Evolutionary conservation across 92 coral and sea anemone genomes (phyloP).

Genomic region (Palythoa caribaeorum): DNA sequence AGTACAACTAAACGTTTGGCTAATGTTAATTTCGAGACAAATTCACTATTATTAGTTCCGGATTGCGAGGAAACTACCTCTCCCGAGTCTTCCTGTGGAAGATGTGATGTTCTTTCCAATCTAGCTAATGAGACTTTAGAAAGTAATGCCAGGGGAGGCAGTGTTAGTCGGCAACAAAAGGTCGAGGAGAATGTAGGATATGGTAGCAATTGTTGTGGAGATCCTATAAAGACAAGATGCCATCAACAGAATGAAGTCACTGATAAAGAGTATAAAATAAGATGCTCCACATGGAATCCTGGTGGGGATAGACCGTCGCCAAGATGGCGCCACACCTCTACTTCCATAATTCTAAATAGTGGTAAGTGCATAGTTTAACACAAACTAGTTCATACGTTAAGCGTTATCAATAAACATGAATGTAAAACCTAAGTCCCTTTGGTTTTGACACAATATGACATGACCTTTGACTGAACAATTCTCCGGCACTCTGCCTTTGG

Average conservation of each 20-base stretch:
- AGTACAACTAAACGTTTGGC: not conserved
- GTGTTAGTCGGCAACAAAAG: not conserved
- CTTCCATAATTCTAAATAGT: slow-evolving; percentile 33
- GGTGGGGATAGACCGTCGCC: slow-evolving; percentile 69
- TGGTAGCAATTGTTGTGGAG: not conserved
- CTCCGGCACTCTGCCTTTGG: too few species aligned
- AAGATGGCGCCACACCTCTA: slow-evolving; percentile 89
- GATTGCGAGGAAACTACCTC: not conserved
- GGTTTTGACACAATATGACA: too few species aligned
- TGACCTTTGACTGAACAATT: too few species aligned
- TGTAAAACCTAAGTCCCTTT: not conserved
- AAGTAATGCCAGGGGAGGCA: not conserved
- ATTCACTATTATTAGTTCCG: not conserved
- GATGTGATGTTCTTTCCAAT: not conserved
- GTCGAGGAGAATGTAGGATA: not conserved
- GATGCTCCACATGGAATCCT: slow-evolving; percentile 31
- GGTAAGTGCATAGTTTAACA: slow-evolving; percentile 34
- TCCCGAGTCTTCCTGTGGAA: not conserved
- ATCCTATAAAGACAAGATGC: not conserved
- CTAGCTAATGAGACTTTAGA: not conserved
- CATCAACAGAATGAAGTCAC: not conserved
- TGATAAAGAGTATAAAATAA: slow-evolving; percentile 9
- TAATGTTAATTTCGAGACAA: not conserved
- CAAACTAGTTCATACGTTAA: not conserved
- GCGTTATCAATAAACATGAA: not conserved